Base-by-base conservation (phyloP, 35 echinoderm and acorn worm species). In the Amphiura filiformis region DNA sequence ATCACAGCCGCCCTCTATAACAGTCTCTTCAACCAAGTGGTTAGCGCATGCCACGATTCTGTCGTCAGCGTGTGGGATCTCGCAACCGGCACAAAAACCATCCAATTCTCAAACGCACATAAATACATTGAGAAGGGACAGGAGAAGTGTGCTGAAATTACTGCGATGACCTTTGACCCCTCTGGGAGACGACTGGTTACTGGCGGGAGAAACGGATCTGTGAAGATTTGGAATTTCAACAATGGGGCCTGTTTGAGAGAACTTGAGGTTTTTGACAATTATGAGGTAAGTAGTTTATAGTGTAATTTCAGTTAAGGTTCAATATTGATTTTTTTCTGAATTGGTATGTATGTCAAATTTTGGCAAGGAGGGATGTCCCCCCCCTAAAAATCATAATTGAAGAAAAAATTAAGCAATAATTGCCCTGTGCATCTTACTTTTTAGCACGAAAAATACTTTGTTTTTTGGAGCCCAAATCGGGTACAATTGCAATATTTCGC, bases 181-280 rank as follows among this genome's bases (percentile, higher is more conserved):
- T 79, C 92, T 33, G 81, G 80, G 23, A 77, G 96, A 17, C 86
- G 96, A 81, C 81, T 99, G 30, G 75, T 99, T 0, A 99, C 96
- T 0, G 96, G 96, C 36, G 96, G 92, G 20, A 88, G 96, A 31
- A 88, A 99, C 38, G 96, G 96, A 13, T 94, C 96, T 12, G 96
- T 99, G 32, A 99, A 99, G 80, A 91, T 99, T 33, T 99, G 96
- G 96, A 99, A 99, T 44, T 99, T 99, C 77, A 99, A 99, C 85
- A 99, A 99, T 52, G 96, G 96, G 3, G 96, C 96, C 20, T 99
- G 96, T 57, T 81, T 99, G 38, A 90, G 96, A 81, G 90, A 95
- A 39, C 84, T 99, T 36, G 96, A 99, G 80, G 88, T 87, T 0
- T 99, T 93, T 80, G 95, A 98, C 83, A 83, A 87, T 52, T 52